Percentiles rank a stretch among this genome's conserved stretches.
These are phyloP conservation scores for Chaunax sp. DNA, from an alignment of 2,797 vertebrate species.

Conservation along the genomic window DNA sequence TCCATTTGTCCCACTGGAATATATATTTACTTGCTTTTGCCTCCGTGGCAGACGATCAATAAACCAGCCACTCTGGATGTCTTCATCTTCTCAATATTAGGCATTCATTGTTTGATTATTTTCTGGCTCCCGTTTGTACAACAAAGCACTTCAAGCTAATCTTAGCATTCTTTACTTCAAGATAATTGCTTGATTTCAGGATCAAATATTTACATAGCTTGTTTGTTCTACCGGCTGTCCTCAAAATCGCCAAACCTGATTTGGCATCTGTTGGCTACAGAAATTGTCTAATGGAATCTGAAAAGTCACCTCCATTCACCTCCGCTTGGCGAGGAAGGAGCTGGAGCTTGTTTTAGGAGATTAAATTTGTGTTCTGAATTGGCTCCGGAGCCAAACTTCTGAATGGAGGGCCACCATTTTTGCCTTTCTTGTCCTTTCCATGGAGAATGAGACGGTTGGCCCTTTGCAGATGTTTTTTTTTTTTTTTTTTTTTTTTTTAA, in stretches of 20 bases:
- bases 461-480: too few relatives aligned
- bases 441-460: too few relatives aligned
- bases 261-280: constrained; percentile 11
- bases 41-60: constrained; percentile 46
- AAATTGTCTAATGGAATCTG: neutral
- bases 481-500: too few relatives aligned
- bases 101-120: constrained; percentile 17
- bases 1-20: constrained; percentile 12
- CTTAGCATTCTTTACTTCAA: too few relatives aligned
- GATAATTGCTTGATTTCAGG: neutral
- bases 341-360: too few relatives aligned
- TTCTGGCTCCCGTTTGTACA: constrained; percentile 1
- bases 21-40: constrained; percentile 16
- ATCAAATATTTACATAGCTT: neutral
- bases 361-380: too few relatives aligned
- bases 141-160: neutral
- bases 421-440: too few relatives aligned
- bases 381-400: too few relatives aligned
- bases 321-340: neutral
- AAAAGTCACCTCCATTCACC: constrained; percentile 13
- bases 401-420: too few relatives aligned
- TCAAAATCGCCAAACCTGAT: neutral
- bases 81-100: constrained; percentile 11
- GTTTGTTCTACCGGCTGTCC: constrained; percentile 18
- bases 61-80: constrained; percentile 23